A percentile compares a stretch with the other conserved stretches of the same genome.
Evolutionary conservation across 2,888 invertebrate genomes (phyloP).

Genomic region (Hirudinaria manillensis): DNA sequence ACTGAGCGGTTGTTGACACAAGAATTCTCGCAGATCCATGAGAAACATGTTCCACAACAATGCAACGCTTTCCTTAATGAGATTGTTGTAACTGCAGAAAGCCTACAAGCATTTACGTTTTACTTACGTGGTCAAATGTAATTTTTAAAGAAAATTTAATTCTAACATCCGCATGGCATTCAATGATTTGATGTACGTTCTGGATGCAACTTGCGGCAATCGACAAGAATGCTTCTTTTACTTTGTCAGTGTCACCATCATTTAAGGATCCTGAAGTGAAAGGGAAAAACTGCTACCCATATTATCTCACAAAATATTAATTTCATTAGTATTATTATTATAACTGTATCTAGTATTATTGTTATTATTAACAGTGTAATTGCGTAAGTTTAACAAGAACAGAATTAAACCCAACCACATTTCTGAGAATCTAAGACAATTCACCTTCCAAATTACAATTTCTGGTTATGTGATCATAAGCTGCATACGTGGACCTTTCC

Average conservation of each 20-base stretch:
- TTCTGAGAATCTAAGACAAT: background rate
- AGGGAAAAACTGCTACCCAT: too few relatives aligned
- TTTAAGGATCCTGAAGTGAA: conserved; percentile 11
- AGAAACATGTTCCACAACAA: conserved; percentile 21
- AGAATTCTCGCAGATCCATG: background rate
- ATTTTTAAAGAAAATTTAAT: background rate
- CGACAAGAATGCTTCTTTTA: conserved; percentile 10
- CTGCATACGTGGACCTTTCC: background rate
- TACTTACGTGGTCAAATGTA: background rate
- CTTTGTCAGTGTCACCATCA: background rate
- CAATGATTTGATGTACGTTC: background rate
- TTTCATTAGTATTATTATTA: too few relatives aligned
- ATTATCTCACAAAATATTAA: too few relatives aligned
- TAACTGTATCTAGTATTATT: too few relatives aligned
- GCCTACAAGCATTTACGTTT: conserved; percentile 14
- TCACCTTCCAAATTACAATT: conserved; percentile 4
- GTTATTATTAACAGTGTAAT: too few relatives aligned
- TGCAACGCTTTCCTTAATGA: background rate
- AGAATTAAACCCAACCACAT: too few relatives aligned
- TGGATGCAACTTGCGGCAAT: conserved; percentile 18
- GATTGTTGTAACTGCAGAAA: background rate
- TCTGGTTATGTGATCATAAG: conserved; percentile 7
- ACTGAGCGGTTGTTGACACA: background rate
- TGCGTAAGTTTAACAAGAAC: too few relatives aligned
- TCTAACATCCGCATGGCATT: conserved; percentile 21